Evolutionary conservation across 1,140 invertebrate species (phyloP).

Genomic region (Trichonephila inaurata): DNA sequence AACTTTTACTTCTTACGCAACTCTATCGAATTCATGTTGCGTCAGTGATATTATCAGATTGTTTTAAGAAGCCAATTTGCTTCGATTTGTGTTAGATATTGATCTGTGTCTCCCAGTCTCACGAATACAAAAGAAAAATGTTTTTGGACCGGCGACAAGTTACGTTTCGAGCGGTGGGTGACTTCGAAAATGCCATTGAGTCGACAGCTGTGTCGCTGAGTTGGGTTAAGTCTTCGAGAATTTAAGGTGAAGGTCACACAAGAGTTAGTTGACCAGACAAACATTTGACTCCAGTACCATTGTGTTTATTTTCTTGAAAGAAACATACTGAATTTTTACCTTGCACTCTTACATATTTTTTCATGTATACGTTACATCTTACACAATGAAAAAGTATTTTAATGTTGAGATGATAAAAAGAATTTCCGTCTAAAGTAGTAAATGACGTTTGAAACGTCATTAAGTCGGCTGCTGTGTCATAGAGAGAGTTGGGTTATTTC

Average conservation of each 20-base stretch:
- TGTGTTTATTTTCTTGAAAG: too few relatives aligned
- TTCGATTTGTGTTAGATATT: neutral
- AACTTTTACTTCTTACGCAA: neutral
- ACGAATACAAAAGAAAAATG: neutral
- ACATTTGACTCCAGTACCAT: neutral
- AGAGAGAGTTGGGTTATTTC: neutral
- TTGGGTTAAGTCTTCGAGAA: too few relatives aligned
- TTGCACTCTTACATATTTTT: too few relatives aligned
- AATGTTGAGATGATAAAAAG: too few relatives aligned
- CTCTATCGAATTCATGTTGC: neutral
- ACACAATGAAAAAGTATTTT: too few relatives aligned
- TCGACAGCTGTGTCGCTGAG: neutral
- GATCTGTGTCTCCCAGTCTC: neutral
- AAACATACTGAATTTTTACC: too few relatives aligned
- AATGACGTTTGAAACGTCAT: neutral
- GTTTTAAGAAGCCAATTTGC: neutral
- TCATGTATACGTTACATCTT: too few relatives aligned
- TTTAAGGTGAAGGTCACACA: neutral
- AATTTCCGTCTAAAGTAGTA: too few relatives aligned
- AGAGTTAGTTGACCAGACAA: neutral
- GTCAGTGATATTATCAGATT: neutral
- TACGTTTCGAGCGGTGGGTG: neutral
- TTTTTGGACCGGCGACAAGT: neutral
- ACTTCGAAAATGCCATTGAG: neutral
- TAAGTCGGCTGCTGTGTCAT: neutral